Conservation (phyloP, 2,888 invertebrate species). For the Lottia gigantea region DNA sequence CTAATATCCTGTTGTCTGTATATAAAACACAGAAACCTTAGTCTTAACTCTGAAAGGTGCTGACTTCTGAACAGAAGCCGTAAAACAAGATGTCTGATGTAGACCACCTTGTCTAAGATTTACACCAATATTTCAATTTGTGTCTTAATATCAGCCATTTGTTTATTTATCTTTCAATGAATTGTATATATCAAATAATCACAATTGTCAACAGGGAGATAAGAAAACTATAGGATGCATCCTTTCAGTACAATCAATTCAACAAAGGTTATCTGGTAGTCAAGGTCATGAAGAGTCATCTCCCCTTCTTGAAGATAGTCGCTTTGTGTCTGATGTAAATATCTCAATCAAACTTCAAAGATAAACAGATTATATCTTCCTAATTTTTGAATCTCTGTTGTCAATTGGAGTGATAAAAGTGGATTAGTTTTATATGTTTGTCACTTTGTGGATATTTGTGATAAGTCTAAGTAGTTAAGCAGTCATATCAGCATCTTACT, state of each 20-base stretch:
- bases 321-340: not conserved
- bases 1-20: too few relatives aligned
- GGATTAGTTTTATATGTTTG: not conserved
- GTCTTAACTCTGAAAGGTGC: too few relatives aligned
- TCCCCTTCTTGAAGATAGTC: not conserved
- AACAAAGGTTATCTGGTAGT: slow-evolving; percentile 3
- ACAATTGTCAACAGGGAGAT: slow-evolving; percentile 4
- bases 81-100: too few relatives aligned
- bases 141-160: not conserved
- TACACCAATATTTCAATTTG: too few relatives aligned
- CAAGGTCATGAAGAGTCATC: slow-evolving; percentile 2
- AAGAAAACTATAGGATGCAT: not conserved
- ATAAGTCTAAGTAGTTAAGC: not conserved
- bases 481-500: not conserved
- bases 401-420: not conserved
- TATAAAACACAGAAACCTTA: too few relatives aligned
- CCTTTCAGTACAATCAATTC: not conserved
- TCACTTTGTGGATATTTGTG: not conserved
- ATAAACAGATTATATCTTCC: too few relatives aligned
- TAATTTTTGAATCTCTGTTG: not conserved
- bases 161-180: slow-evolving; percentile 4
- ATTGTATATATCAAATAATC: slow-evolving; percentile 8
- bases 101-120: too few relatives aligned
- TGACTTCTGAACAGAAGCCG: too few relatives aligned
- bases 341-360: not conserved